Base-by-base conservation (phyloP, 2,888 invertebrate species). In the Catotricha subobsoleta region DNA sequence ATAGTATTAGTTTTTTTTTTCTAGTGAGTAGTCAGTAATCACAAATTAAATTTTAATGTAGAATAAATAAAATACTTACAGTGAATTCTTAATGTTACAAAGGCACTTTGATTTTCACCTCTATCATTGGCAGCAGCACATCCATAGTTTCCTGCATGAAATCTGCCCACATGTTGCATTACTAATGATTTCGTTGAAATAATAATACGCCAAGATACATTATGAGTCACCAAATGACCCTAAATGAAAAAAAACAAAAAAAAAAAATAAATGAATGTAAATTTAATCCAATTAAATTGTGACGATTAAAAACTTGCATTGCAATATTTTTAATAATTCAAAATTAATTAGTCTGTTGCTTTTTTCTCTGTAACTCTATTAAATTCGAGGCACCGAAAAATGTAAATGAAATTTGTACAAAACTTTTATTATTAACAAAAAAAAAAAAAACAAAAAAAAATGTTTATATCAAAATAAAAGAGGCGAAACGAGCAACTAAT, bases 141-240 rank as follows among this genome's bases (percentile, higher is more conserved):
- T 45, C 82, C 79, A 33, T 40, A 88, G 52, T 76, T 76, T 5
- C 88, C 88, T 45, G 81, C 80, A 53, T 86, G 80, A 54, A 78
- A 76, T 42, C 84, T 71, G 25, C 77, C 78, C 52, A 88, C 82
- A 51, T 77, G 76, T 64, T 88, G 88, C 42, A 88, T 72, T 41
- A 88, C 87, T 51, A 88, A 67, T 43, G 86, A 86, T 61, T 86
- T 80, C 46, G 86, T 83, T 62, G 86, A 87, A 57, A 88, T 78
- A 53, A 88, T 84, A 49, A 88, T 71, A 42, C 88, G 86, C 42
- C 80, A 75, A 31, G 83, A 76, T 58, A 80, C 73, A 60, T 87
- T 87, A 62, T 87, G 84, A 47, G 74, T 72, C 44, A 88, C 76
- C 49, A 74, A 65, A 44, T 70, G 68, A 29, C 81, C 81, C 86